A percentile compares a stretch with the other conserved stretches of the same genome.
Conservation (phyloP, 2,797 vertebrate species). For the Neosilurus hyrtlii region DNA sequence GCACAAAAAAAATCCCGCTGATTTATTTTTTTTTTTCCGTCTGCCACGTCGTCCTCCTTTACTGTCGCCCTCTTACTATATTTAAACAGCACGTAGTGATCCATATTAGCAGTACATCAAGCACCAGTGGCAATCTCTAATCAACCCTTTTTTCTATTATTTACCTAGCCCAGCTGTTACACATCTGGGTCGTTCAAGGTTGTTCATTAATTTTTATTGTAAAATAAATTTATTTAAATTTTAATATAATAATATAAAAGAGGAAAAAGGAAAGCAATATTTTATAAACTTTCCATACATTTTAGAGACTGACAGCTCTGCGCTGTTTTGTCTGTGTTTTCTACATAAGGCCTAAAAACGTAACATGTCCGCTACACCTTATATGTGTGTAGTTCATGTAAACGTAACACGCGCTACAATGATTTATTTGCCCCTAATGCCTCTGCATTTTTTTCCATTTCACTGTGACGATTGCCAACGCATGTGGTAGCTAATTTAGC, state of each 20-base stretch:
- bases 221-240: neutral
- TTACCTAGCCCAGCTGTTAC: neutral
- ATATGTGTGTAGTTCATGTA: neutral
- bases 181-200: neutral
- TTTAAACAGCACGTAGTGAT: neutral
- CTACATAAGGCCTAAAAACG: neutral
- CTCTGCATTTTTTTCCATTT: constrained; percentile 3
- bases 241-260: neutral
- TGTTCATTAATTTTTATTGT: neutral
- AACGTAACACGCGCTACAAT: neutral
- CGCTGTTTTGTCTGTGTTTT: neutral
- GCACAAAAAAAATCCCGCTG: neutral
- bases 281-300: neutral
- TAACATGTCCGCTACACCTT: neutral
- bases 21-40: neutral
- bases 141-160: neutral
- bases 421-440: constrained; percentile 13
- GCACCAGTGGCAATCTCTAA: neutral
- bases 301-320: neutral
- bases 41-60: neutral
- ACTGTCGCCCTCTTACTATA: neutral
- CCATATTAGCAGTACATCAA: neutral
- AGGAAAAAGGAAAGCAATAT: neutral
- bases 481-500: constrained; percentile 49
- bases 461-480: constrained; percentile 5